These are phyloP conservation scores for Sebastes glaucus DNA, from an alignment of 2,797 vertebrate species.

Conservation along the genomic window DNA sequence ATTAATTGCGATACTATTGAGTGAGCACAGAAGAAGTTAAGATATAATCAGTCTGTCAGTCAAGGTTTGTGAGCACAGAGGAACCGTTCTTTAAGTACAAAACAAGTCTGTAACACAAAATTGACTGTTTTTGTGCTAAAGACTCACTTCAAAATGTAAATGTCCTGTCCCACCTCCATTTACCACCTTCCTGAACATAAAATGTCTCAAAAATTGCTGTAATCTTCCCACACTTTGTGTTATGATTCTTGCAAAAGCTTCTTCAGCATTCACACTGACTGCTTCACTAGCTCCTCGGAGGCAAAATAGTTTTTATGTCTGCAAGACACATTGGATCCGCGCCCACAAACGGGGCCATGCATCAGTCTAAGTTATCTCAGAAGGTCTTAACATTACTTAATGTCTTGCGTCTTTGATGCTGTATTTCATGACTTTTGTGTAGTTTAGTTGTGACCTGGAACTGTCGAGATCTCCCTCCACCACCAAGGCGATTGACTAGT, in stretches of 20 bases:
- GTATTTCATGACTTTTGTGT: constrained; percentile 19
- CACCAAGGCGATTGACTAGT: neutral
- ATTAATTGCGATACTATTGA: constrained; percentile 19
- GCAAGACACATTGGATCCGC: constrained; percentile 12
- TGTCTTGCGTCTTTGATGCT: neutral
- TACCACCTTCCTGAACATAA: neutral
- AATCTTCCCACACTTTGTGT: neutral
- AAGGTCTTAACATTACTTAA: constrained; percentile 23
- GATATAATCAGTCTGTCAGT: constrained; percentile 17
- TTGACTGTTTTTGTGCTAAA: neutral
- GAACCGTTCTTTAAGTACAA: neutral
- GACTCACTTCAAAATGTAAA: constrained; percentile 7
- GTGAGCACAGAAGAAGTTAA: neutral
- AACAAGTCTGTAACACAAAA: constrained; percentile 11
- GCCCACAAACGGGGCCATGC: neutral
- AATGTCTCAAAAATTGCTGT: neutral
- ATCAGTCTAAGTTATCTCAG: constrained; percentile 28
- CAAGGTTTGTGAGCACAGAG: constrained; percentile 2
- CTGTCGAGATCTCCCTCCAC: neutral
- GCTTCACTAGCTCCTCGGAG: constrained; percentile 21
- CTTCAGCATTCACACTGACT: constrained; percentile 13
- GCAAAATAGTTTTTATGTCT: constrained; percentile 19
- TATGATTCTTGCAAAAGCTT: neutral
- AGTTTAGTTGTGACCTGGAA: neutral
- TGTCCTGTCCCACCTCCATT: neutral